phyloP scores from a whole-genome alignment of 2,113 vertebrate genomes.

The Phaethon lepturus region DNA sequence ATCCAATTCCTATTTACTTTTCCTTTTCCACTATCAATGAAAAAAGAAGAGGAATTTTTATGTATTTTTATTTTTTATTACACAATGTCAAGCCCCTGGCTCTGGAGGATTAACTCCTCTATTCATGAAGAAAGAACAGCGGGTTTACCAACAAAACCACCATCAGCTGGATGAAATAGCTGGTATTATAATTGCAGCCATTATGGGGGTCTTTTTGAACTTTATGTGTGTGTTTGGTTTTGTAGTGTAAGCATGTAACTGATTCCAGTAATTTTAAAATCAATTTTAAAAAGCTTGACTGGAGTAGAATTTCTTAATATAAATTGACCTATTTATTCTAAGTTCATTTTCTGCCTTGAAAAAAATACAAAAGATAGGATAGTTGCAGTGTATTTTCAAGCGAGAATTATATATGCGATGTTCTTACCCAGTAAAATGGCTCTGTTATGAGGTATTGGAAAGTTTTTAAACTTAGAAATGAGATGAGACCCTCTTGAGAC shows the following conservation, averaged over 20 bases:
- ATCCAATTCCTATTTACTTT: background rate
- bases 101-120: background rate
- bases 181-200: background rate
- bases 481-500: constrained; percentile 13
- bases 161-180: background rate
- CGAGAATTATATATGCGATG: background rate
- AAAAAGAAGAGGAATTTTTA: background rate
- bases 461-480: background rate
- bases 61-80: background rate
- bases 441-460: constrained; percentile 3
- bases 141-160: background rate
- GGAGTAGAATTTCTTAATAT: background rate
- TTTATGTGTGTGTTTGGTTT: background rate
- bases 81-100: background rate
- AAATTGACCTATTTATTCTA: background rate
- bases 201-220: background rate
- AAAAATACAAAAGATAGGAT: background rate
- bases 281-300: background rate
- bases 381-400: background rate
- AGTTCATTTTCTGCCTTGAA: background rate
- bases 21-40: background rate
- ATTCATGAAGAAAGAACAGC: background rate
- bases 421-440: background rate
- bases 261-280: background rate
- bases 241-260: background rate